Evolutionary conservation across 2,797 vertebrate species (phyloP), one percentile per base, ranked within the genome.

Genomic region (Pyrocephalus nanus): DNA sequence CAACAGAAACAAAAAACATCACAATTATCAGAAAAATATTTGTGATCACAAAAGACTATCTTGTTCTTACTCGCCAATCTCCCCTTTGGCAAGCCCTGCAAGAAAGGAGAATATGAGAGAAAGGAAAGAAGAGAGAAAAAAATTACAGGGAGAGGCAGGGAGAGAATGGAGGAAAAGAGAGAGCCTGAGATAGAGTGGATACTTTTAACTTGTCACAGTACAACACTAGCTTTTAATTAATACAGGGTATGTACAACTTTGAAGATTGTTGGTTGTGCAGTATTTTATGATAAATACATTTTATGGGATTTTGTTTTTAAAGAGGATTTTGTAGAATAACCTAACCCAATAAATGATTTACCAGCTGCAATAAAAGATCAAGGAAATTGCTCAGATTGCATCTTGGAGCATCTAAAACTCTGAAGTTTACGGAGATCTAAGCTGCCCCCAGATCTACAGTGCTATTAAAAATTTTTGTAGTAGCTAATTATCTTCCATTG

Each of bases 301-400:
- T 98, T 97, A 98, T 95, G 80, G 60, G 89, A 73, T 95, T 96
- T 97, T 83, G 27, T 94, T 97, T 95, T 82, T 91, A 95, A 94
- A 97, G 93, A 97, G 96, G 90, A 96, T 97, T 97, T 97, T 93
- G 86, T 96, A 94, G 97, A 98, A 97, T 95, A 97, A 94, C 81
- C 78, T 94, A 47, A 78, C 86, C 95, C 91, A 97, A 97, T 97
- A 97, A 97, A 97, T 96, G 64, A 97, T 97, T 98, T 98, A 97
- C 96, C 96, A 97, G 95, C 66, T 93, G 78, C 95, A 97, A 95
- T 98, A 97, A 98, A 98, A 97, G 97, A 98, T 97, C 97, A 98
- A 98, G 97, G 97, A 97, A 98, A 97, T 97, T 97, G 92, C 96
- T 97, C 96, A 95, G 95, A 98, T 97, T 97, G 86, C 96, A 97